phyloP scores from a whole-genome alignment of 2,888 invertebrate species.

The Baccha elongata region DNA sequence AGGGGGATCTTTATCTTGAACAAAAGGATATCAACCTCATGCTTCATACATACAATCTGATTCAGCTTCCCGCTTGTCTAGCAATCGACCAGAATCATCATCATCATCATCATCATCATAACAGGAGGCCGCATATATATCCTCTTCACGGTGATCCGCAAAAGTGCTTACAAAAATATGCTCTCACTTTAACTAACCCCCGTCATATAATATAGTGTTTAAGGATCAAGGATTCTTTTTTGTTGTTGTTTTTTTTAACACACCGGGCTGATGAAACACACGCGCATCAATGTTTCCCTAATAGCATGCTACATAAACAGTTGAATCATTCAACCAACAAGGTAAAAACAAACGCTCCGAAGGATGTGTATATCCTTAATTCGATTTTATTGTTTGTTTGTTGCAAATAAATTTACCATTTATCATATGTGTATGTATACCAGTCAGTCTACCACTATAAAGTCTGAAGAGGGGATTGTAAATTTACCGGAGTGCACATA shows the following conservation, averaged over 20 bases:
- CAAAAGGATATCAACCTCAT: background rate
- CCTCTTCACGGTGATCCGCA: conserved; percentile 70
- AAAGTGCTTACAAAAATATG: conserved; percentile 46
- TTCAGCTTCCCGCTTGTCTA: background rate
- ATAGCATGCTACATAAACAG: conserved; percentile 10
- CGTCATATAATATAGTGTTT: conserved; percentile 8
- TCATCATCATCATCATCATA: conserved; percentile 7
- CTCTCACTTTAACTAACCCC: conserved; percentile 5
- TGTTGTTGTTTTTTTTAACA: conserved; percentile 4
- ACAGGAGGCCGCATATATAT: conserved; percentile 12
- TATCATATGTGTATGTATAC: conserved; percentile 49
- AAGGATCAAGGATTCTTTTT: conserved; percentile 52
- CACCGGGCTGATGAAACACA: conserved; percentile 47
- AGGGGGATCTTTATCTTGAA: conserved; percentile 46
- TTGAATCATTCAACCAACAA: conserved; percentile 44
- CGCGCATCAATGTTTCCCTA: conserved; percentile 38
- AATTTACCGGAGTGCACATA: background rate
- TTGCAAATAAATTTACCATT: conserved; percentile 73
- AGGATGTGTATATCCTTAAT: conserved; percentile 68
- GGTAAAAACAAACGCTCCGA: conserved; percentile 65
- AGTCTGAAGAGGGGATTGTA: conserved; percentile 43
- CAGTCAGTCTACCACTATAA: background rate
- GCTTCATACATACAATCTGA: background rate
- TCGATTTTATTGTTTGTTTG: conserved; percentile 74
- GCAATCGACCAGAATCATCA: conserved; percentile 23